A percentile compares a stretch with the other conserved stretches of the same genome.
These are phyloP conservation scores for Eustalomyia histrio DNA, from an alignment of 2,888 invertebrate species.

Conservation along the genomic window DNA sequence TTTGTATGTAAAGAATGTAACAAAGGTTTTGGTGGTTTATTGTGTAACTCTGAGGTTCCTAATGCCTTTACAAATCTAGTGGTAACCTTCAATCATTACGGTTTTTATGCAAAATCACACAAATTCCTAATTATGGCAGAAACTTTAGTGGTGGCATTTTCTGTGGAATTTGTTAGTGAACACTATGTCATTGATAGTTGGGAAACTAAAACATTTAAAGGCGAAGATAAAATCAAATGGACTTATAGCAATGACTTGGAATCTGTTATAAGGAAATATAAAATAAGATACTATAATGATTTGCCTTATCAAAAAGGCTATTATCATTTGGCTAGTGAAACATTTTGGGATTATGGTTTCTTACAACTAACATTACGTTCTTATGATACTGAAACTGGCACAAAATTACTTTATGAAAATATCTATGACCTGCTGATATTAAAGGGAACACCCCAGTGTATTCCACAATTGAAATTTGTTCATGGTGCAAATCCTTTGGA, in stretches of 20 bases:
- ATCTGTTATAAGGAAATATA: slow-evolving; percentile 33
- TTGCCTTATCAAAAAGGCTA: slow-evolving; percentile 67
- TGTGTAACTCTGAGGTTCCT: slow-evolving; percentile 52
- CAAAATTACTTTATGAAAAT: slow-evolving; percentile 25
- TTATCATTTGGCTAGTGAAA: slow-evolving; percentile 59
- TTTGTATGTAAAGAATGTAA: slow-evolving; percentile 61
- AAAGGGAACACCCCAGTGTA: slow-evolving; percentile 29
- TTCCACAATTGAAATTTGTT: slow-evolving; percentile 61
- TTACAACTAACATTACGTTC: slow-evolving; percentile 20
- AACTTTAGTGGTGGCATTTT: slow-evolving; percentile 24
- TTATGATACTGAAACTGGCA: slow-evolving; percentile 25
- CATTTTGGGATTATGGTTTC: slow-evolving; percentile 65
- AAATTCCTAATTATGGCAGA: slow-evolving; percentile 59
- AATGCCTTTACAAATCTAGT: slow-evolving; percentile 60
- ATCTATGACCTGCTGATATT: slow-evolving; percentile 51
- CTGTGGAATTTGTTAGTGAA: slow-evolving; percentile 61
- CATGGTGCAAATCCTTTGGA: slow-evolving; percentile 66
- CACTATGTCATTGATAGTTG: slow-evolving; percentile 67
- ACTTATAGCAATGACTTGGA: slow-evolving; percentile 51
- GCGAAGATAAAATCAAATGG: neutral
- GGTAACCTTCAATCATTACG: slow-evolving; percentile 68
- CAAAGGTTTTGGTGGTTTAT: slow-evolving; percentile 56
- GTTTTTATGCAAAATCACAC: slow-evolving; percentile 54
- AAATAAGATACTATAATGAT: slow-evolving; percentile 60
- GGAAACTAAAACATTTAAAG: neutral